Percentiles rank a stretch among this genome's conserved stretches.
These are phyloP conservation scores for Amniataba percoides DNA, from an alignment of 2,797 vertebrate species.

Conservation along the genomic window DNA sequence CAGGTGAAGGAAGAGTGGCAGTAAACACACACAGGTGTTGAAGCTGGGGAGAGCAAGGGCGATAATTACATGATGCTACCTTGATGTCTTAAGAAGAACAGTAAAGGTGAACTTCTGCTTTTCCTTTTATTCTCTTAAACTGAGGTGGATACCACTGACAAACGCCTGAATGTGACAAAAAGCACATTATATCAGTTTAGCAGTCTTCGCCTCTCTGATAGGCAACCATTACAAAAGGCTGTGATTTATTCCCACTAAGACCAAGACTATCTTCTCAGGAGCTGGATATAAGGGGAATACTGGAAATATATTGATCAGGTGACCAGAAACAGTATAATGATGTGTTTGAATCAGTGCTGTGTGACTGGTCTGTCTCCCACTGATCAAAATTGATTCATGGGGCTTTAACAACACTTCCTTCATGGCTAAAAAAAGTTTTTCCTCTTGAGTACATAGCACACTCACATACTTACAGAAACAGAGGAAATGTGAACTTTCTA, in stretches of 20 bases:
- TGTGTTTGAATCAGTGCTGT: background rate
- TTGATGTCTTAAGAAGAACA: background rate
- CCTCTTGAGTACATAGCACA: no score
- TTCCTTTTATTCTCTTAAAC: background rate
- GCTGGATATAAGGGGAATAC: background rate
- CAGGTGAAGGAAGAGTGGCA: no score
- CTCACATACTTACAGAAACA: background rate
- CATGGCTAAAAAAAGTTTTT: background rate
- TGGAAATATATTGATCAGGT: background rate
- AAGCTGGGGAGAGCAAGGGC: background rate
- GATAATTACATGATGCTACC: background rate
- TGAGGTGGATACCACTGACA: background rate
- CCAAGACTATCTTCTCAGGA: no score
- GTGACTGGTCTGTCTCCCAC: background rate
- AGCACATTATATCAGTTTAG: no score
- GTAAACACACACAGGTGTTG: constrained; percentile 6
- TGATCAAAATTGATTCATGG: background rate
- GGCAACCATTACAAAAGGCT: no score
- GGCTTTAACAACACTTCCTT: no score
- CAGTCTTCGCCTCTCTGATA: no score
- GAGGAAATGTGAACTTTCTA: no score
- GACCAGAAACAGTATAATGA: background rate
- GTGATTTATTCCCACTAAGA: no score
- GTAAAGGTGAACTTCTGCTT: background rate
- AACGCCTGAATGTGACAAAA: background rate